These are phyloP conservation scores for Rhaphigaster nebulosa DNA, from an alignment of 2,888 invertebrate species.

Conservation along the genomic window DNA sequence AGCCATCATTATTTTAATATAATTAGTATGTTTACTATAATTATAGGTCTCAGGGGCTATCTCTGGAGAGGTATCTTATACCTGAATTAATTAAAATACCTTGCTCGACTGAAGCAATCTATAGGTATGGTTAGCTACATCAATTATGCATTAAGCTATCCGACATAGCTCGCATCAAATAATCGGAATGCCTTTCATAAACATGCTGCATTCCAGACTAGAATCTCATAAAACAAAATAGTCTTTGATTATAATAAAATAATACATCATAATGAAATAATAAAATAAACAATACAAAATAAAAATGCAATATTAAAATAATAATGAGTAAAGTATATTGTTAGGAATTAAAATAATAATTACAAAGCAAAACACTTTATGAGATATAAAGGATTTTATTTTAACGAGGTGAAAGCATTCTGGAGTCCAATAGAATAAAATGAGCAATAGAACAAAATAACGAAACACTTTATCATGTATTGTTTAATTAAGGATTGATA, in stretches of 20 bases:
- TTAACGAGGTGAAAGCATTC: too few relatives aligned
- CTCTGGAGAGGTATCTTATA: background rate
- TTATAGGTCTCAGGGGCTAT: background rate
- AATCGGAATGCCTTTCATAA: background rate
- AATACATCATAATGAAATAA: background rate
- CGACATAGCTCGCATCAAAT: background rate
- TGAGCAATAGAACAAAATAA: too few relatives aligned
- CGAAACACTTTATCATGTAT: too few relatives aligned
- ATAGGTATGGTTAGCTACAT: background rate
- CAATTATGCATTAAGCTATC: background rate
- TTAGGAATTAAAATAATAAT: too few relatives aligned
- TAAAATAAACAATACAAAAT: background rate
- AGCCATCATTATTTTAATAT: too few relatives aligned
- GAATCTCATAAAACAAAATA: background rate
- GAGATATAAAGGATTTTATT: too few relatives aligned
- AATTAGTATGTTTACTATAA: too few relatives aligned
- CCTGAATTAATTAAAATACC: slow-evolving; percentile 20
- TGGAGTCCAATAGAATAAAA: too few relatives aligned
- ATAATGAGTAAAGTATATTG: too few relatives aligned
- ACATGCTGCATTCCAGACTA: background rate
- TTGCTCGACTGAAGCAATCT: background rate
- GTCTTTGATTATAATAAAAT: background rate
- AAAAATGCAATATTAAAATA: background rate
- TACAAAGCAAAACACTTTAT: too few relatives aligned
- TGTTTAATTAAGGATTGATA: too few relatives aligned